A percentile compares a stretch with the other conserved stretches of the same genome.
Conservation (phyloP, 2,797 vertebrate species). For the Cygnus olor region DNA sequence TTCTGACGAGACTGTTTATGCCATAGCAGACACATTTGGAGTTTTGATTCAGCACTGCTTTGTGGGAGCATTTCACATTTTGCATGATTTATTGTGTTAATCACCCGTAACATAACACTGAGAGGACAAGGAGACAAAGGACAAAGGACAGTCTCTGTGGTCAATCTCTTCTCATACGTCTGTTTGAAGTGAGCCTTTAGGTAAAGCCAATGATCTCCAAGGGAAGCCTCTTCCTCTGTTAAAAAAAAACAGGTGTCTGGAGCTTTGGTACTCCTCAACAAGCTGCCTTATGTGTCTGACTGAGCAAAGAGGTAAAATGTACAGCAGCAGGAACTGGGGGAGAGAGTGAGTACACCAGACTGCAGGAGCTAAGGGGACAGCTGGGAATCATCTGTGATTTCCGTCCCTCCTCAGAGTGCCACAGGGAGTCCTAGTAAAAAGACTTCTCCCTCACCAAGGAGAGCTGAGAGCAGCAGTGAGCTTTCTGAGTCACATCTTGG, state of each 20-base stretch:
- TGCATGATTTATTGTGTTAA: not conserved
- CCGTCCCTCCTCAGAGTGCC: not conserved
- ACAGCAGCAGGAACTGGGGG: not conserved
- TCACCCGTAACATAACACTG: not conserved
- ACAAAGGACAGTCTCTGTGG: not conserved
- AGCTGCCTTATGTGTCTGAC: not conserved
- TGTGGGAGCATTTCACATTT: not conserved
- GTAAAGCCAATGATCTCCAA: not conserved
- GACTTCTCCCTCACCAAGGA: not conserved
- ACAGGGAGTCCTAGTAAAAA: not conserved
- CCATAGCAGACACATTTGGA: not conserved
- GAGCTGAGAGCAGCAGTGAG: accelerated
- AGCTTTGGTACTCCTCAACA: not conserved
- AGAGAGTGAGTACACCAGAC: not conserved
- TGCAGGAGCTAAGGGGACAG: not conserved
- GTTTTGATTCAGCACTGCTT: not conserved
- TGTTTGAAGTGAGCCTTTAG: not conserved
- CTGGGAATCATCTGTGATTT: not conserved
- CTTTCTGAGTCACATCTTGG: not conserved
- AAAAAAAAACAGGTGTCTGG: not conserved
- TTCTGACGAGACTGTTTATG: not conserved
- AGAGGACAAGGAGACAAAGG: not conserved
- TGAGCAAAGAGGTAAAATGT: not conserved
- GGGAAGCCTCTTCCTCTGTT: not conserved
- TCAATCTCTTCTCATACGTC: not conserved